Evolutionary conservation across 2,113 vertebrate genomes (phyloP).

Genomic region (Ploceus nigricollis): DNA sequence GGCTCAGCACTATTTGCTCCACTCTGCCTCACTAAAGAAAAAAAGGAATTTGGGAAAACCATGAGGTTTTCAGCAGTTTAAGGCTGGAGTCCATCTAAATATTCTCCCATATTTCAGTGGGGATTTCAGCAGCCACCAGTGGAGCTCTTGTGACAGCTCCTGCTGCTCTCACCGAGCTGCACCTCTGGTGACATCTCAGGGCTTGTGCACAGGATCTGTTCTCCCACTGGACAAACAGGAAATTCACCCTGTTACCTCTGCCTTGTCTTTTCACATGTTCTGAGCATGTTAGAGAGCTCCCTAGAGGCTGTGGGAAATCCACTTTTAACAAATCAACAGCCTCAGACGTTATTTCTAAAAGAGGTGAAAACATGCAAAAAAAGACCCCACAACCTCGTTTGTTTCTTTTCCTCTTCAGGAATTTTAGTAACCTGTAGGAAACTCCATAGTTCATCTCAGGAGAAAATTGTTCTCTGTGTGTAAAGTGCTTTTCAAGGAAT

Average conservation of each 20-base stretch:
- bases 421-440: neutral
- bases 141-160: neutral
- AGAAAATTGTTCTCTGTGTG: neutral
- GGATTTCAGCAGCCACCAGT: neutral
- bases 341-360: neutral
- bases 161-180: neutral
- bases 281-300: neutral
- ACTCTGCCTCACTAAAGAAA: neutral
- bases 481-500: neutral
- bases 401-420: neutral
- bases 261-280: neutral
- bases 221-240: neutral
- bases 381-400: rapidly evolving
- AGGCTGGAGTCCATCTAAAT: neutral
- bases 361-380: neutral
- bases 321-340: neutral
- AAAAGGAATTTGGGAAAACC: neutral
- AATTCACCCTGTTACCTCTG: neutral
- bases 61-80: neutral
- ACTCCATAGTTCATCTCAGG: neutral
- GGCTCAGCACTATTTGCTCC: rapidly evolving
- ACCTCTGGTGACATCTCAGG: neutral
- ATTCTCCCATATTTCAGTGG: rapidly evolving
- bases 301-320: neutral
- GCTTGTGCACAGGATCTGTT: neutral